Base-by-base conservation (phyloP, 2,113 vertebrate genomes). In the Charadrius vociferus region DNA sequence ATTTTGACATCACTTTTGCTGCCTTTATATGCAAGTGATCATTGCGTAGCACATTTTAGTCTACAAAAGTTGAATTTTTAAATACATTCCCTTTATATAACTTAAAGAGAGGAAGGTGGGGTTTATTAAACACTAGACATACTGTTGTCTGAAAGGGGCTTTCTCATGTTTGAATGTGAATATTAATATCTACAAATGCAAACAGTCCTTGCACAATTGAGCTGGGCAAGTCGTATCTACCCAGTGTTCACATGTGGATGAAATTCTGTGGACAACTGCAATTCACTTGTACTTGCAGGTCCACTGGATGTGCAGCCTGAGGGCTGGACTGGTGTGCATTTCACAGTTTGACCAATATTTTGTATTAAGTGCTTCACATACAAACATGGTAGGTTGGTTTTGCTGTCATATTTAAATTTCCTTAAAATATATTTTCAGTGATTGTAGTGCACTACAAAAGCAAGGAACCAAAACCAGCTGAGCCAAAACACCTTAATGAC, bases 21-120 rank as follows among this genome's bases (percentile, higher is more conserved):
- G 67, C 77, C 93, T 96, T 93, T 96, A 84, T 55, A 61, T 91
- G 85, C 62, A 96, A 86, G 71, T 92, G 36, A 92, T 96, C 83
- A 95, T 95, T 97, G 41, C 2, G 4, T 84, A 95, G 88, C 72
- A 81, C 82, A 89, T 75, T 86, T 62, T 83, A 75, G 50, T 72
- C 39, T 73, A 67, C 59, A 96, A 87, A 89, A 90, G 47, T 73
- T 94, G 90, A 87, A 92, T 58, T 70, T 58, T 71, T 19, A 79
- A 63, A 50, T 78, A 53, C 10, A 41, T 71, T 86, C 11, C 14
- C 27, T 39, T 75, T 36, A 65, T 43, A 56, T 47, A 52, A 68
- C 27, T 63, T 75, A 24, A 24, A 58, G n/a, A 81, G 12, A 86
- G 14, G 17, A 23, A n/a, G 2, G 7, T 27, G 22, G 8, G 12